A percentile compares a stretch with the other conserved stretches of the same genome.
Conservation (phyloP, 1,140 invertebrate species). For the Drosophila nikananu region DNA sequence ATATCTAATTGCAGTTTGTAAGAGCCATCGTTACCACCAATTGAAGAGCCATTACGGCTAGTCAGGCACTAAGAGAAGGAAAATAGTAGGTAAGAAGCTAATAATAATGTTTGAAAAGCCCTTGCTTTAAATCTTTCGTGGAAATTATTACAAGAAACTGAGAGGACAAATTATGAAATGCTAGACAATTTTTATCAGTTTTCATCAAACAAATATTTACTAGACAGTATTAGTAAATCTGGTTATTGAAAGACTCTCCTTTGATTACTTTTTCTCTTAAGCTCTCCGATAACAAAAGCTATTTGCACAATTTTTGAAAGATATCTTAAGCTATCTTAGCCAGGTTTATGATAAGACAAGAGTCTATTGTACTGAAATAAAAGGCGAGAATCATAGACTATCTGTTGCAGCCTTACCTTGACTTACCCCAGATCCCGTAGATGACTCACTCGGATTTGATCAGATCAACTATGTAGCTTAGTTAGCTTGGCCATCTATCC, state of each 20-base stretch:
- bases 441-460: slow-evolving; percentile 29
- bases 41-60: slow-evolving; percentile 15
- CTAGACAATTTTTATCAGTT: background rate
- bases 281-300: slow-evolving; percentile 4
- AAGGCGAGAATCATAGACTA: background rate
- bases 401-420: slow-evolving; percentile 32
- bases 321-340: background rate
- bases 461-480: slow-evolving; percentile 9
- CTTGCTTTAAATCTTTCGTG: background rate
- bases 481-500: slow-evolving; percentile 64
- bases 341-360: slow-evolving; percentile 4
- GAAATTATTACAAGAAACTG: background rate
- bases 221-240: too few relatives aligned
- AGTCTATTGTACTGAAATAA: background rate
- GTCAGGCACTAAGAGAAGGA: slow-evolving; percentile 1
- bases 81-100: slow-evolving; percentile 3
- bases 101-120: background rate
- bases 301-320: background rate
- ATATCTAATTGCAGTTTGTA: slow-evolving; percentile 70
- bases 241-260: background rate
- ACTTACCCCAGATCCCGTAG: slow-evolving; percentile 5
- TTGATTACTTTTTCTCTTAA: background rate
- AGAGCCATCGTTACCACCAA: background rate
- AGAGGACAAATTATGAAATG: background rate
- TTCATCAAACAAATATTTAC: slow-evolving; percentile 4